phyloP scores from a whole-genome alignment of 2,113 vertebrate species.

The Puma concolor region DNA sequence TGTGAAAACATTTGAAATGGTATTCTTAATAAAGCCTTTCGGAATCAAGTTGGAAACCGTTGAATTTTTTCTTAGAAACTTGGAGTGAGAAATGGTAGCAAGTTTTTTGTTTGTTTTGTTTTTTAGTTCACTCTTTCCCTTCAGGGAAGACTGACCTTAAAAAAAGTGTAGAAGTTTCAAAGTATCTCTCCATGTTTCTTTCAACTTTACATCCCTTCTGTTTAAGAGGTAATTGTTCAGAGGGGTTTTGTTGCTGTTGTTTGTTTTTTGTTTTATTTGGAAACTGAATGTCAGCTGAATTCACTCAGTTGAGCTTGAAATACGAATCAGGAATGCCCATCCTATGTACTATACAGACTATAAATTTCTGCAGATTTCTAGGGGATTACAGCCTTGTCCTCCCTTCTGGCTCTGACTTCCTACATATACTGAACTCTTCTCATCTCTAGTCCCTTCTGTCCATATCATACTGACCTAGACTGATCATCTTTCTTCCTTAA shows the following conservation, averaged over 20 bases:
- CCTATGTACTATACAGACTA: not conserved
- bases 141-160: conserved; percentile 12
- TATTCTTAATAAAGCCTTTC: conserved; percentile 22
- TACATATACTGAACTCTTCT: not conserved
- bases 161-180: not conserved
- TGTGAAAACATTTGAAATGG: conserved; percentile 41
- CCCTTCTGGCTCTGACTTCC: not conserved
- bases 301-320: not conserved
- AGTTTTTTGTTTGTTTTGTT: not conserved
- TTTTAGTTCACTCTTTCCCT: not conserved
- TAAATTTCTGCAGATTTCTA: not conserved
- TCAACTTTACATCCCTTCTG: not conserved
- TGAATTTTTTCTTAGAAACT: not conserved
- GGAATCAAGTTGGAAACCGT: not conserved
- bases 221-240: not conserved
- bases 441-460: not conserved
- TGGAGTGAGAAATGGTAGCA: not conserved
- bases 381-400: not conserved
- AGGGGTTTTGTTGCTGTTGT: not conserved
- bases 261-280: not conserved
- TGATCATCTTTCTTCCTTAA: not conserved
- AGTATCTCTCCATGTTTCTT: not conserved
- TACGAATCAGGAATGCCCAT: not conserved
- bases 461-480: not conserved
- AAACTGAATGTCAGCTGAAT: not conserved